Evolutionary conservation across 2,888 invertebrate genomes (phyloP).

Genomic region (Ormyrus nitidulus): DNA sequence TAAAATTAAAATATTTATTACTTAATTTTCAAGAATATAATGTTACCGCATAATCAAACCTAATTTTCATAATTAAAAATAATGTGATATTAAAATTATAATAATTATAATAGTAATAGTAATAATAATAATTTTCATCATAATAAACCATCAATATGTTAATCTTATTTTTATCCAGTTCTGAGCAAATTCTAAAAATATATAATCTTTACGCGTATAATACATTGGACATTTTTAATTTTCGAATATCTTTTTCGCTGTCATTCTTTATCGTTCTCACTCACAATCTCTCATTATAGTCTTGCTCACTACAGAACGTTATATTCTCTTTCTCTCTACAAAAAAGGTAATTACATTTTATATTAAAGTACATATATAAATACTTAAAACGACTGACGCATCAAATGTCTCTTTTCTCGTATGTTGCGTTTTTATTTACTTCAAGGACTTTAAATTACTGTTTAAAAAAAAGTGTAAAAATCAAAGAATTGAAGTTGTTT

Average conservation of each 20-base stretch:
- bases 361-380: constrained; percentile 40
- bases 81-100: constrained; percentile 55
- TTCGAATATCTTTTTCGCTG: constrained; percentile 4
- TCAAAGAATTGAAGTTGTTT: background rate
- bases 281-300: background rate
- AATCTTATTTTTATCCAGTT: constrained; percentile 68
- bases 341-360: constrained; percentile 50
- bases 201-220: constrained; percentile 61
- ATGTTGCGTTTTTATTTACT: background rate
- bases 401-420: background rate
- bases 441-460: background rate
- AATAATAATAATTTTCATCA: constrained; percentile 39
- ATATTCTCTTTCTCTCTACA: constrained; percentile 18
- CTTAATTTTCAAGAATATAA: constrained; percentile 64
- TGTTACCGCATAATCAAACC: constrained; percentile 60
- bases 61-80: constrained; percentile 59
- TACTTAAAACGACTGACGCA: constrained; percentile 4
- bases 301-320: too few species aligned
- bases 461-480: constrained; percentile 12
- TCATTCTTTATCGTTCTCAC: background rate
- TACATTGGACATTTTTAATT: constrained; percentile 60
- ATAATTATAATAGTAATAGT: constrained; percentile 56
- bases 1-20: constrained; percentile 70
- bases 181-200: constrained; percentile 68
- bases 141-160: constrained; percentile 59